Conservation (phyloP, 2,797 vertebrate species). For the Ctenopoma multispine region DNA sequence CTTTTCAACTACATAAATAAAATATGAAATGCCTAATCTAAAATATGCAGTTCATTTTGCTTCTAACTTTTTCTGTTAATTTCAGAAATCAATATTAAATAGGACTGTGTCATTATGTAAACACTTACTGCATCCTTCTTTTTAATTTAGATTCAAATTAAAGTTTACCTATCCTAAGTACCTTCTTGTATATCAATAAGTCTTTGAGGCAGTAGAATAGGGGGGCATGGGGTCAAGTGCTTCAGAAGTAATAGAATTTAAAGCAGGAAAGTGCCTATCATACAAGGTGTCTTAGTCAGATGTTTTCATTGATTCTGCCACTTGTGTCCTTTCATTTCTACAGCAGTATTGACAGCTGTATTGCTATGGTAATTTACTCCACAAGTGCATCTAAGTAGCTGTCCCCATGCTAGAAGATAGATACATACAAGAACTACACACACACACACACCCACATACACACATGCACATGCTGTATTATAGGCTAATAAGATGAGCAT, state of each 20-base stretch:
- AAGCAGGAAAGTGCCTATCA: constrained; percentile 63
- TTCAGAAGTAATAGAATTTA: constrained; percentile 70
- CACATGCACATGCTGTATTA: constrained; percentile 55
- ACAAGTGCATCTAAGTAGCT: constrained; percentile 56
- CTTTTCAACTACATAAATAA: neutral
- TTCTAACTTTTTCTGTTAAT: neutral
- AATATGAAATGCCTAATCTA: neutral
- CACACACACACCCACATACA: constrained; percentile 7
- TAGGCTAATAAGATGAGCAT: constrained; percentile 72
- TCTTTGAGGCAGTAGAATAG: constrained; percentile 48
- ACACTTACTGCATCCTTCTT: constrained; percentile 9
- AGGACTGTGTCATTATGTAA: constrained; percentile 16
- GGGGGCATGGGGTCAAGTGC: constrained; percentile 64
- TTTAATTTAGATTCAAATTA: constrained; percentile 47
- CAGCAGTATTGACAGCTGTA: constrained; percentile 81
- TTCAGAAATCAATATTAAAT: too few species aligned
- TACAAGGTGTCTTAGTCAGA: constrained; percentile 69
- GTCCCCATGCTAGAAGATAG: constrained; percentile 48
- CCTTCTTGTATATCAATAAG: constrained; percentile 58
- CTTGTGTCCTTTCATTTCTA: constrained; percentile 72
- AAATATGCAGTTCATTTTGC: constrained; percentile 19
- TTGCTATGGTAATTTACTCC: constrained; percentile 82
- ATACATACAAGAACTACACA: constrained; percentile 38
- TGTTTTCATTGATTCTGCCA: constrained; percentile 79
- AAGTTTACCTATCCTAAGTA: constrained; percentile 46